phyloP scores from a whole-genome alignment of 2,888 invertebrate genomes.

The Nomada ruficornis region DNA sequence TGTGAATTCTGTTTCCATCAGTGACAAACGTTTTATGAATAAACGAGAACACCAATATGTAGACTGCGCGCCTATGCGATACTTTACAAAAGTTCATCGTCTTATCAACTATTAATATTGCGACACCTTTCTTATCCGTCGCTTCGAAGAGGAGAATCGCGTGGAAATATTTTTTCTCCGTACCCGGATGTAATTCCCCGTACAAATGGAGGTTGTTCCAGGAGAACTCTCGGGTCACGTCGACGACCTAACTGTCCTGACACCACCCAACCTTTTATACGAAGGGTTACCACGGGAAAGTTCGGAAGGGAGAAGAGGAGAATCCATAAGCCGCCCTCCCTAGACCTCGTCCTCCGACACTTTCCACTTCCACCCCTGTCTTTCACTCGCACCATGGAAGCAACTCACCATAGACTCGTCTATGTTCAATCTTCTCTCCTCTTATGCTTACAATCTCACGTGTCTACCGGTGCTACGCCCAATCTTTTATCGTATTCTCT shows the following conservation, averaged over 20 bases:
- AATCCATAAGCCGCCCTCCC: conserved; percentile 70
- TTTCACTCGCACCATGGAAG: conserved; percentile 46
- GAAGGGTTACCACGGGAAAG: conserved; percentile 78
- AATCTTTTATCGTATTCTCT: conserved; percentile 56
- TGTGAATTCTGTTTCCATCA: too few species aligned
- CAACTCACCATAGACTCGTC: conserved; percentile 37
- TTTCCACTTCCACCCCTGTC: conserved; percentile 40
- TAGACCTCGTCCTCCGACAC: conserved; percentile 36
- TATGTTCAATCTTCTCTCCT: conserved; percentile 48
- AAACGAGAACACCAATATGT: too few species aligned
- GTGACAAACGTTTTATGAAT: too few species aligned
- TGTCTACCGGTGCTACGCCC: conserved; percentile 33
- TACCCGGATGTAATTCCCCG: conserved; percentile 75
- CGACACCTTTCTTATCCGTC: not conserved
- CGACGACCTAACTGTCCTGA: conserved; percentile 79
- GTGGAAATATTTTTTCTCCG: conserved; percentile 60
- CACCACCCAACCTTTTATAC: conserved; percentile 77
- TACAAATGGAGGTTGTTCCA: conserved; percentile 79
- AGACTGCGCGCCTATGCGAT: too few species aligned
- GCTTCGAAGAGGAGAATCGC: conserved; percentile 14
- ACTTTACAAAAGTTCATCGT: too few species aligned
- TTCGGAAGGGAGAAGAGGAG: conserved; percentile 59
- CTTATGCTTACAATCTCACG: conserved; percentile 40
- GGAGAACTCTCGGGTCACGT: conserved; percentile 78
- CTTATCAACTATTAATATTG: not conserved